These are phyloP conservation scores for Montipora foliosa DNA, from an alignment of 64 coral and sea anemone genomes.

Conservation along the genomic window DNA sequence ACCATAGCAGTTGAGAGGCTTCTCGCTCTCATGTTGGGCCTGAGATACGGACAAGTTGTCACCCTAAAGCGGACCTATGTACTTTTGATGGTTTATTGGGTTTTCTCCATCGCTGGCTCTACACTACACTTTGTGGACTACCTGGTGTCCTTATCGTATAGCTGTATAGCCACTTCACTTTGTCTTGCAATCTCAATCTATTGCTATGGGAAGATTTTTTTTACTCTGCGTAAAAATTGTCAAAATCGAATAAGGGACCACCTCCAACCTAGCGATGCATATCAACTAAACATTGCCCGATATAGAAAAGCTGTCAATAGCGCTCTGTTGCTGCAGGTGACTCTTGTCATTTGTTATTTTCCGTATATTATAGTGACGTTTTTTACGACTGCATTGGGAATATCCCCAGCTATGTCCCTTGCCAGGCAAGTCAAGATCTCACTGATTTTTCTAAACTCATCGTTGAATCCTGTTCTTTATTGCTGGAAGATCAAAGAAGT, in stretches of 20 bases:
- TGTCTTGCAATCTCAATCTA: background rate
- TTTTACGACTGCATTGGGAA: background rate
- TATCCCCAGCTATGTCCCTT: background rate
- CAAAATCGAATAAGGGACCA: background rate
- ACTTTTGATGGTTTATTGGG: background rate
- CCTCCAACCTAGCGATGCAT: background rate
- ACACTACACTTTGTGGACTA: background rate
- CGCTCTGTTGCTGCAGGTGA: conserved; percentile 13
- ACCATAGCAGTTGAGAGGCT: background rate
- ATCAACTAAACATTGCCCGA: background rate
- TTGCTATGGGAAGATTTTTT: conserved; percentile 4
- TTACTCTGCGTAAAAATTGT: background rate
- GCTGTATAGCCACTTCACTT: background rate
- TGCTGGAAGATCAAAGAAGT: conserved; percentile 12
- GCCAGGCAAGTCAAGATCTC: background rate
- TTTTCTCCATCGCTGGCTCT: background rate
- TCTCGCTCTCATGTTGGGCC: background rate
- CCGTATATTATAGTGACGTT: background rate
- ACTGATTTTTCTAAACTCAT: background rate
- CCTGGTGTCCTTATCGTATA: background rate
- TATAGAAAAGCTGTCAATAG: conserved; percentile 25
- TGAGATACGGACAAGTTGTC: conserved; percentile 32
- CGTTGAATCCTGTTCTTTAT: background rate
- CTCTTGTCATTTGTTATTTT: conserved; percentile 1
- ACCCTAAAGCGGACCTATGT: background rate